Evolutionary conservation across 2,797 vertebrate genomes (phyloP), one percentile per base, ranked within the genome.

Genomic region (Limnodromus scolopaceus): DNA sequence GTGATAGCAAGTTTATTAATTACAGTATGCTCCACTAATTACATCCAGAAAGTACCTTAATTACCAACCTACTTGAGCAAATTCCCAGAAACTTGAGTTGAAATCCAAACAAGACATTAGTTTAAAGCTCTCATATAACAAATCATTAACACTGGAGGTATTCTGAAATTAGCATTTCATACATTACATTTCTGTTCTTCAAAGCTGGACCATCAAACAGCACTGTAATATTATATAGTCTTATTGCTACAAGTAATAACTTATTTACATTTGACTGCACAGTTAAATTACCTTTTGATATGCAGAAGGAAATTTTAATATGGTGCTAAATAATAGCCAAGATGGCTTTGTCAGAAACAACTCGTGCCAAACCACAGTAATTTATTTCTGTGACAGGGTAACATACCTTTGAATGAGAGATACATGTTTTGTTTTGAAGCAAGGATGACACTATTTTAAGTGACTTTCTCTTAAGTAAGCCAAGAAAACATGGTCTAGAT

Each of bases 231-330:
- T 45, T 74, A 66, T 38, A 79, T 6, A 85, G 65, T 68, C 79
- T 78, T 89, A 58, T 22, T 75, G 76, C 34, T 57, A 89, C 34
- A 61, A 84, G 68, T 55, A 93, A 91, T 89, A 81, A 95, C 39
- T 88, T 93, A 93, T 81, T 93, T 95, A 92, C 93, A 87, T 87
- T 70, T 94, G 74, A 91, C 84, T 96, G 94, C 92, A 92, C 94
- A 96, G 77, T 75, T 89, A 95, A 96, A 97, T 95, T 96, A 91
- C 70, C 74, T 95, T 94, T 91, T 77, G 77, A 92, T 91, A 93
- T 53, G 70, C 84, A 84, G 54, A 92, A 87, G 63, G n/a, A 87
- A 92, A 72, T 92, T 87, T 96, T 93, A 95, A 94, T 82, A 84
- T 15, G 78, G 93, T 96, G 81, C 93, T 96, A 96, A 95, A 96